phyloP scores from a whole-genome alignment of 1,140 invertebrate species.

The Berghia stephanieae region DNA sequence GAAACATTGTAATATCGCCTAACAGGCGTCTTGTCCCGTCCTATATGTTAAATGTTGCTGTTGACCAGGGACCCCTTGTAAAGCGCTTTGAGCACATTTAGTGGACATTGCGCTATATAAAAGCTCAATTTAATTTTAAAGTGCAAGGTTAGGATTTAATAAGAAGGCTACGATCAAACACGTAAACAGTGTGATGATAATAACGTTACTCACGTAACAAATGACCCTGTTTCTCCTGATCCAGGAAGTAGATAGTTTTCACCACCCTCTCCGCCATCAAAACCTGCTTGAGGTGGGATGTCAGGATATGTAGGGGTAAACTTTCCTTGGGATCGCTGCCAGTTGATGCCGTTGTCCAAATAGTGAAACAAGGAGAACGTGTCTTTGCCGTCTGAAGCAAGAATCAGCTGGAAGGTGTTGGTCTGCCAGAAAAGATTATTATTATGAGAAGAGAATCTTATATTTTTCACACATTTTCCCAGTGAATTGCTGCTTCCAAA shows the following conservation, averaged over 20 bases:
- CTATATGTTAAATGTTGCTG: too few relatives aligned
- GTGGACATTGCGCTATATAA: too few relatives aligned
- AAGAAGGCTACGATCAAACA: too few relatives aligned
- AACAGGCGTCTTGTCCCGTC: too few relatives aligned
- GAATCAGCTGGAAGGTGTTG: conserved; percentile 84
- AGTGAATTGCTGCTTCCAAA: too few relatives aligned
- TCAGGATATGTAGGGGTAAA: conserved; percentile 75
- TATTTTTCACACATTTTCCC: too few relatives aligned
- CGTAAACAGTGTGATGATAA: neutral
- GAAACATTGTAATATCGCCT: too few relatives aligned
- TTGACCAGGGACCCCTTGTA: too few relatives aligned
- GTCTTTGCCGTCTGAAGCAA: conserved; percentile 83
- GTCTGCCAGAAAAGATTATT: conserved; percentile 67
- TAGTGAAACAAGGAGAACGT: conserved; percentile 88
- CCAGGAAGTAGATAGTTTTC: conserved; percentile 73
- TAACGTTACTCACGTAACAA: conserved; percentile 74
- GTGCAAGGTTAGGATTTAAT: too few relatives aligned
- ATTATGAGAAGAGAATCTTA: conserved; percentile 31
- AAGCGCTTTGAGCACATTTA: too few relatives aligned
- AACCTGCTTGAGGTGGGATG: conserved; percentile 90
- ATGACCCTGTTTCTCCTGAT: conserved; percentile 84
- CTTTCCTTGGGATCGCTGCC: conserved; percentile 81
- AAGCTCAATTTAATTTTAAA: too few relatives aligned
- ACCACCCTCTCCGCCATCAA: conserved; percentile 82
- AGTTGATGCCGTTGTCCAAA: conserved; percentile 86